Evolutionary conservation across 2,797 vertebrate genomes (phyloP), one percentile per base, ranked within the genome.

Genomic region (Mus minutoides): DNA sequence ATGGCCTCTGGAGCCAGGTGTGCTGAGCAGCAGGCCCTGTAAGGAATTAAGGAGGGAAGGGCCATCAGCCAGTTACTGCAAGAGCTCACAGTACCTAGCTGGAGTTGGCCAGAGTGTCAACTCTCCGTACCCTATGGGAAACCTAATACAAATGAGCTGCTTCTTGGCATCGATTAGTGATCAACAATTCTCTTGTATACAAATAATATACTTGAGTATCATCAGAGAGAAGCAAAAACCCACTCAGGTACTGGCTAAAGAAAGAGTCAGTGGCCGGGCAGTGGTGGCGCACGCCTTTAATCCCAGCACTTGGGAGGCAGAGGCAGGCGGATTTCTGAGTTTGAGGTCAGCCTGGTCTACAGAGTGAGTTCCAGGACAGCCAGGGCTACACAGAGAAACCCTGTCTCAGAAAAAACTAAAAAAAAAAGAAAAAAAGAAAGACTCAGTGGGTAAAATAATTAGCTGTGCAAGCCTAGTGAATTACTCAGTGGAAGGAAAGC

Each of bases 1-100:
- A 99, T 99, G 96, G 96, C 97, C 97, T 96, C 97, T 94, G 96
- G 67, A 84, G 54, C 95, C 88, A 16, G 40, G 64, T 31, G 90
- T 43, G 84, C 88, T 60, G 83, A 76, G 80, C 46, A 9, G 82
- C 49, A n/a, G 95, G 87, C 91, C 95, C 97, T 97, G 85, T 95
- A 40, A 69, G 78, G 78, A 83, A 91, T 40, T 49, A 75, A 94
- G 79, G 40, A 84, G 85, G 83, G 80, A 92, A 21, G 91, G 43
- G 17, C 6, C 2, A 43, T 97, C 88, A 95, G n/a, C 69, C 26
- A 2, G 0, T 82, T 24, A n/a, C 22, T 49, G 4, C 10, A 67
- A 60, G 46, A 58, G 40, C 43, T 78, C 46, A 1, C 43, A n/a
- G 11, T 9, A 40, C 58, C 60, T 52, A n/a, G 0, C 16, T 52